Conservation (phyloP, 1,140 invertebrate genomes). For the Brachystomella parvula region DNA sequence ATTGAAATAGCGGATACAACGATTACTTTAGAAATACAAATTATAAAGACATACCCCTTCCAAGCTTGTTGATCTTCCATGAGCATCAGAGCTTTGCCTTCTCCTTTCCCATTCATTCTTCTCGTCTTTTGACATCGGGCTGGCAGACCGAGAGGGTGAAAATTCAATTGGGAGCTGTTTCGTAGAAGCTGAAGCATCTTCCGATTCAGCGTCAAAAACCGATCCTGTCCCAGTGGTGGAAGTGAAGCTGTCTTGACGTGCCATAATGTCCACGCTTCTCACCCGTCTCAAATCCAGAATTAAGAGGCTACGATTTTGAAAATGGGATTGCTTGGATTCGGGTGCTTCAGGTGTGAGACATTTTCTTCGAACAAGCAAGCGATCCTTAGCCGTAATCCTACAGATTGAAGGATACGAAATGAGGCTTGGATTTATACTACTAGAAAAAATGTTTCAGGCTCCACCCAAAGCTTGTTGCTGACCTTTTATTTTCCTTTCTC, state of each 20-base stretch:
- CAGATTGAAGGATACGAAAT: background rate
- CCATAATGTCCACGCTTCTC: conserved; percentile 34
- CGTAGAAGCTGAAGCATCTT: background rate
- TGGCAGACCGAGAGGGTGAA: background rate
- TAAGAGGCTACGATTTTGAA: conserved; percentile 29
- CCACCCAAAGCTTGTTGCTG: background rate
- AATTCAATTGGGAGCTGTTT: background rate
- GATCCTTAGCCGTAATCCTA: conserved; percentile 14
- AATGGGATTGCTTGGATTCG: conserved; percentile 30
- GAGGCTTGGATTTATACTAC: background rate
- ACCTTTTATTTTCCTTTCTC: background rate
- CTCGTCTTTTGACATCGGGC: background rate
- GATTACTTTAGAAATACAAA: no score
- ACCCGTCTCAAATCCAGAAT: conserved; percentile 34
- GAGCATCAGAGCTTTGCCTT: background rate
- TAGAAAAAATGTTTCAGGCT: background rate
- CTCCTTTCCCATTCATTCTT: background rate
- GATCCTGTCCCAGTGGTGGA: background rate
- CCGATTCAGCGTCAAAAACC: background rate
- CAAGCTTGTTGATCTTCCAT: background rate
- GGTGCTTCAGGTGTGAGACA: conserved; percentile 33
- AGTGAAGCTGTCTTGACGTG: conserved; percentile 10
- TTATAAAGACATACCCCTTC: background rate
- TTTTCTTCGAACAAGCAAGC: conserved; percentile 13
- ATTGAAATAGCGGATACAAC: no score